These are phyloP conservation scores for Dryadula phaetusa DNA, from an alignment of 2,888 invertebrate species.

Conservation along the genomic window DNA sequence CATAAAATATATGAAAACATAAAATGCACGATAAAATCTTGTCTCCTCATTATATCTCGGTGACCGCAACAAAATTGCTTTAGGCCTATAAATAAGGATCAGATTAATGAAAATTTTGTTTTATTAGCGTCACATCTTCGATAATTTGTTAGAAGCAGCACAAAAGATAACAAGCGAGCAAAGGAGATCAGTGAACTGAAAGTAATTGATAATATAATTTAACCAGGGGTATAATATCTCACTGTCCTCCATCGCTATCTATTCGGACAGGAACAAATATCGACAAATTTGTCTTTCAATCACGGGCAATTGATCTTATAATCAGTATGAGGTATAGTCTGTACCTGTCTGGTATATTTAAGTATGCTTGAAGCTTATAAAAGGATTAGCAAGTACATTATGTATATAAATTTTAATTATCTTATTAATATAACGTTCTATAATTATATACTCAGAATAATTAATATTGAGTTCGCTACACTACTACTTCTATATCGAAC, in stretches of 20 bases:
- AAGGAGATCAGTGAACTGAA: constrained; percentile 59
- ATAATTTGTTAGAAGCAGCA: constrained; percentile 49
- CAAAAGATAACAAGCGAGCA: constrained; percentile 63
- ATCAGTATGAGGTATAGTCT: background rate
- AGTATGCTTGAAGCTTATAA: background rate
- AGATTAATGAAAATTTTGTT: constrained; percentile 17
- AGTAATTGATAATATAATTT: constrained; percentile 77
- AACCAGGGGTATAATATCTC: constrained; percentile 75
- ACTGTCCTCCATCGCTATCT: constrained; percentile 68
- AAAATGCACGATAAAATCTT: background rate
- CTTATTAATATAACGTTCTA: too few species aligned
- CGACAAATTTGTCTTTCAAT: constrained; percentile 66
- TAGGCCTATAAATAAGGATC: constrained; percentile 9
- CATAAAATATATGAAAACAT: background rate
- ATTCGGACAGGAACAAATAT: constrained; percentile 72
- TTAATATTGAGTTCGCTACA: too few species aligned
- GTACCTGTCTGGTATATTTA: background rate
- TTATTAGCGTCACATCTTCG: constrained; percentile 30
- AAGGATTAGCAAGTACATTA: too few species aligned
- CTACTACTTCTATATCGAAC: too few species aligned
- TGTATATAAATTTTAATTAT: too few species aligned
- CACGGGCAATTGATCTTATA: constrained; percentile 57
- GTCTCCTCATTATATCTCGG: background rate
- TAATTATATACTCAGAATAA: too few species aligned
- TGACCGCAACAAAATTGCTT: background rate